Evolutionary conservation across 2,888 invertebrate species (phyloP).

Genomic region (Eilema caniola): DNA sequence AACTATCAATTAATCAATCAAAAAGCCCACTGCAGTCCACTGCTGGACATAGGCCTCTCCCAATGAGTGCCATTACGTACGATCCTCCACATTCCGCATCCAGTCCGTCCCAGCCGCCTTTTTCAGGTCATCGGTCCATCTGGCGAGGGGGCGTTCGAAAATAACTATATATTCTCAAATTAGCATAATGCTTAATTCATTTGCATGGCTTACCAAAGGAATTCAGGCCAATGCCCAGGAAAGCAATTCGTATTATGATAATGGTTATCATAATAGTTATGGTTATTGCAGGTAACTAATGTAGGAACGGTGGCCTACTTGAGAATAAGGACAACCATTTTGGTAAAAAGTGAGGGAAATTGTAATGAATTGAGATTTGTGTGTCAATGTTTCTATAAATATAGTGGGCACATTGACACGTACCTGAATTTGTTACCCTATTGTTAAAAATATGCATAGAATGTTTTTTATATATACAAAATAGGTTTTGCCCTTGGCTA

Average conservation of each 20-base stretch:
- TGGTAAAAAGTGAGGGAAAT: not conserved
- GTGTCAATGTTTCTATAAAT: not conserved
- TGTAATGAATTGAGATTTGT: not conserved
- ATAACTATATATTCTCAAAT: not conserved
- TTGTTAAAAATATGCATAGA: no score
- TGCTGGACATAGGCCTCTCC: no score
- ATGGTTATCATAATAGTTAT: conserved; percentile 17
- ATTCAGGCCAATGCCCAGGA: conserved; percentile 9
- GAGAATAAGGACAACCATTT: conserved; percentile 17
- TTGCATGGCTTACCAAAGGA: not conserved
- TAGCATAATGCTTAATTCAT: not conserved
- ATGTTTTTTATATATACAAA: no score
- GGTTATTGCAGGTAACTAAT: conserved; percentile 27
- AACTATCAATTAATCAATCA: no score
- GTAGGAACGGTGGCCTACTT: conserved; percentile 34
- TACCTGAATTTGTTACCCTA: not conserved
- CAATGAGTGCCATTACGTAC: no score
- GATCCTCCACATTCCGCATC: no score
- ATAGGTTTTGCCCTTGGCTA: no score
- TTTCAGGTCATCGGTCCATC: no score
- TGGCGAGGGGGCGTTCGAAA: no score
- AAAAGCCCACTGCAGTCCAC: no score
- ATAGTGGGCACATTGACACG: not conserved
- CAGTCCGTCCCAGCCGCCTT: no score
- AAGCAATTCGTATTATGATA: conserved; percentile 24